Evolutionary conservation across 2,888 invertebrate genomes (phyloP).

Genomic region (Melinopterus prodromus): DNA sequence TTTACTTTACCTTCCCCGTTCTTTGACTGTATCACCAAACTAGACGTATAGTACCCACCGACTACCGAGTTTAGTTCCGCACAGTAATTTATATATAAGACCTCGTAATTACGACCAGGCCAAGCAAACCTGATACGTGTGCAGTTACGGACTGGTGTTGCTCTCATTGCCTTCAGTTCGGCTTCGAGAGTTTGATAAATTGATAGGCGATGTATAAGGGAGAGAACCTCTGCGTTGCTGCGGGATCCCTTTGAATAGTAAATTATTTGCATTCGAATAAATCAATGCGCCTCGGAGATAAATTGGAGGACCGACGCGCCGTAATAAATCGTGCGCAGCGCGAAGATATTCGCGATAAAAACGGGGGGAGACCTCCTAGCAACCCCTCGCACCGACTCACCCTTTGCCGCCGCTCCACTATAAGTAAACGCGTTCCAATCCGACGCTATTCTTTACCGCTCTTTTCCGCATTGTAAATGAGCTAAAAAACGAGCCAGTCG

Average conservation of each 20-base stretch:
- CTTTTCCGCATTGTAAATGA: slow-evolving; percentile 5
- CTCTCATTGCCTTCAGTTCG: slow-evolving; percentile 6
- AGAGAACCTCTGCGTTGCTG: not conserved
- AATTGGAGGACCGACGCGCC: slow-evolving; percentile 19
- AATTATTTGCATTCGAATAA: slow-evolving; percentile 26
- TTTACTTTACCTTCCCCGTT: not conserved
- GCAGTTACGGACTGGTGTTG: slow-evolving; percentile 17
- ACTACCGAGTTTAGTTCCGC: not conserved
- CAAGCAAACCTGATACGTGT: slow-evolving; percentile 13
- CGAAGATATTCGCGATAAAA: slow-evolving; percentile 24
- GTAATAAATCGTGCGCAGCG: slow-evolving; percentile 22
- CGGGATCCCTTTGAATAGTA: slow-evolving; percentile 20
- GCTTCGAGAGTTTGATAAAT: slow-evolving; percentile 19
- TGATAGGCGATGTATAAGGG: slow-evolving; percentile 23
- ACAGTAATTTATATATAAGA: not conserved
- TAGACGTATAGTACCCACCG: not conserved
- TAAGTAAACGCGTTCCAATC: slow-evolving; percentile 24
- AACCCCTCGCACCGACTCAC: not conserved
- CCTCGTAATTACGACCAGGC: slow-evolving; percentile 14
- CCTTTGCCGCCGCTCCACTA: not conserved
- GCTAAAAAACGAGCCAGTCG: not conserved
- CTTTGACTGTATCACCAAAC: not conserved
- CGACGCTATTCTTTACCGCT: slow-evolving; percentile 19
- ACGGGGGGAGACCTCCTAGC: not conserved
- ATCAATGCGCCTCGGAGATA: slow-evolving; percentile 20